Conservation (phyloP, 1,140 invertebrate genomes). For the Cotesia glomerata region DNA sequence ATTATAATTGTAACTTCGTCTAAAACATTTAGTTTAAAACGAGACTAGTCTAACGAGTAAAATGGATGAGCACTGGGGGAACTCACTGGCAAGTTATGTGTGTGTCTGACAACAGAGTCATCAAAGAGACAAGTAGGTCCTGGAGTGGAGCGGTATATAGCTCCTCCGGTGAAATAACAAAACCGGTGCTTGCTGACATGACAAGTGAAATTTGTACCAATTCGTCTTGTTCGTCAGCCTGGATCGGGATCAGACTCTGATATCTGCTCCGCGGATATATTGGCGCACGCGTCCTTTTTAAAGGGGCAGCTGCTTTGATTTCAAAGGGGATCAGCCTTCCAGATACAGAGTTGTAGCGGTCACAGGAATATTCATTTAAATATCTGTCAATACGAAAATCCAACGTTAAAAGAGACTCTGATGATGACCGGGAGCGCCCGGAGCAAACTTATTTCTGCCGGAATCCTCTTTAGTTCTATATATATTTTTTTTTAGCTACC, state of each 20-base stretch:
- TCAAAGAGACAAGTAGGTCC: conserved; percentile 14
- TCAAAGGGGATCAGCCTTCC: conserved; percentile 46
- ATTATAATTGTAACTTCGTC: too few species aligned
- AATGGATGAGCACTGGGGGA: not conserved
- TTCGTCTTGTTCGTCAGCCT: not conserved
- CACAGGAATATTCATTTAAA: conserved; percentile 61
- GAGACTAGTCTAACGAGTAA: too few species aligned
- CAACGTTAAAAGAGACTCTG: conserved; percentile 26
- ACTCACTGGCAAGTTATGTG: not conserved
- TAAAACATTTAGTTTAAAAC: too few species aligned
- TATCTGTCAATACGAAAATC: conserved; percentile 59
- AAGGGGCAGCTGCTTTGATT: conserved; percentile 52
- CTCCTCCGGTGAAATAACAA: conserved; percentile 20
- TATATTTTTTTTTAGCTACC: conserved; percentile 25
- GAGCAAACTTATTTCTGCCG: conserved; percentile 48
- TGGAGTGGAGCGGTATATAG: not conserved
- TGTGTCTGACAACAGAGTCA: conserved; percentile 1
- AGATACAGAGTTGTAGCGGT: conserved; percentile 38
- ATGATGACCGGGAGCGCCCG: conserved; percentile 27
- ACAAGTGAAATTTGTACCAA: conserved; percentile 49
- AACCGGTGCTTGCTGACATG: conserved; percentile 44
- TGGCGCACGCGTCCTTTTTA: conserved; percentile 41
- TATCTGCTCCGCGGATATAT: conserved; percentile 39
- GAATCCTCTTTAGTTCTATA: not conserved
- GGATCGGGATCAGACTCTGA: too few species aligned